Percentiles rank a stretch among this genome's conserved stretches.
These are phyloP conservation scores for Papilio glaucus DNA, from an alignment of 1,140 invertebrate genomes.

Conservation along the genomic window DNA sequence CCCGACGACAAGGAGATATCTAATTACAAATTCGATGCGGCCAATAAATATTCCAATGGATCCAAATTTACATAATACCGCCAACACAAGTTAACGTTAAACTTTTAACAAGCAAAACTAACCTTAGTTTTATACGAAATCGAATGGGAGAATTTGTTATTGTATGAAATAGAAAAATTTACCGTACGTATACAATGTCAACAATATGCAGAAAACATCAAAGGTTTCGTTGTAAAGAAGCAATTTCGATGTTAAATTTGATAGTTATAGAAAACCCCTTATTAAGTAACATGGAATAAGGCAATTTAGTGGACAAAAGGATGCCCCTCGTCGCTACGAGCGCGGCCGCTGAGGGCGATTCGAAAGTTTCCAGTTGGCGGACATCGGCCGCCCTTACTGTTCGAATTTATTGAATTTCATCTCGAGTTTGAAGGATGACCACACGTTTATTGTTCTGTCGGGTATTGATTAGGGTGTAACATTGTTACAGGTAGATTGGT, in stretches of 20 bases:
- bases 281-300: conserved; percentile 73
- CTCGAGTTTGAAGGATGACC: conserved; percentile 68
- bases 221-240: conserved; percentile 66
- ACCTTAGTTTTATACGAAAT: conserved; percentile 38
- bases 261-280: conserved; percentile 75
- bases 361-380: conserved; percentile 75
- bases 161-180: conserved; percentile 53
- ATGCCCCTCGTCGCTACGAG: conserved; percentile 53
- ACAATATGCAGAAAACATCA: conserved; percentile 66
- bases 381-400: conserved; percentile 55
- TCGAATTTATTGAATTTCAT: conserved; percentile 78
- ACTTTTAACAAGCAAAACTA: conserved; percentile 41
- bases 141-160: conserved; percentile 44
- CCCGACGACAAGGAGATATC: conserved; percentile 57
- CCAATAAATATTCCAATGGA: conserved; percentile 80
- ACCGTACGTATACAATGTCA: conserved; percentile 48
- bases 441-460: conserved; percentile 70
- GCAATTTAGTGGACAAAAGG: conserved; percentile 80
- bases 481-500: conserved; percentile 52
- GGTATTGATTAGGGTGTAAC: conserved; percentile 64
- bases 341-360: conserved; percentile 65
- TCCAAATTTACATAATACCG: conserved; percentile 59
- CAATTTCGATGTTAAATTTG: conserved; percentile 69
- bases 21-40: conserved; percentile 75
- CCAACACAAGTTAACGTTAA: conserved; percentile 41